A percentile compares a stretch with the other conserved stretches of the same genome.
phyloP scores from a whole-genome alignment of 2,113 vertebrate species.

The Corydoras sp. region DNA sequence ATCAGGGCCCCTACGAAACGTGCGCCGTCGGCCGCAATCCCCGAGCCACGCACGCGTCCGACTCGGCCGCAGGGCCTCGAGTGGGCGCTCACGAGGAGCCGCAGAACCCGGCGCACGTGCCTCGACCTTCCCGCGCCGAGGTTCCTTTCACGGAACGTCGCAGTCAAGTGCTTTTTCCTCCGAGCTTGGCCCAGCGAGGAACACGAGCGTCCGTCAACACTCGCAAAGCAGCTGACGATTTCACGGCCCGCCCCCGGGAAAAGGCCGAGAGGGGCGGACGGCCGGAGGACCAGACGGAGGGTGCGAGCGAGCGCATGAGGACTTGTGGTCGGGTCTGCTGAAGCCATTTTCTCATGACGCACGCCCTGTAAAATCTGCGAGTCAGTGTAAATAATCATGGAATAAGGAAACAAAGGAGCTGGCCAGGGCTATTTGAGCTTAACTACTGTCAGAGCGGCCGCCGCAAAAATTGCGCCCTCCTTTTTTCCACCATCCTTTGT shows the following conservation, averaged over 20 bases:
- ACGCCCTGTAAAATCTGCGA: constrained; percentile 54
- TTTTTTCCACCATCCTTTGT: constrained; percentile 53
- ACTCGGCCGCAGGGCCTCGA: constrained; percentile 34
- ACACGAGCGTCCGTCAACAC: constrained; percentile 25
- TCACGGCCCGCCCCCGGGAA: constrained; percentile 33
- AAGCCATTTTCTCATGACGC: constrained; percentile 65
- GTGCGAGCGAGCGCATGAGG: constrained; percentile 34
- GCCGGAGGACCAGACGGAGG: constrained; percentile 19
- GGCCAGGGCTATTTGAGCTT: constrained; percentile 51
- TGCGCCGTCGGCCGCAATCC: not conserved
- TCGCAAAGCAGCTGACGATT: constrained; percentile 23
- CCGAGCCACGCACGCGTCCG: constrained; percentile 8
- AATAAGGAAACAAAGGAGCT: constrained; percentile 63
- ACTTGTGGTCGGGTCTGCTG: constrained; percentile 59
- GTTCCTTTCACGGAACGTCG: constrained; percentile 22
- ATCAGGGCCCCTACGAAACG: not conserved
- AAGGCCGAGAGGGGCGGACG: constrained; percentile 27
- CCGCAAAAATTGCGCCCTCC: constrained; percentile 52
- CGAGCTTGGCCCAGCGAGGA: constrained; percentile 4
- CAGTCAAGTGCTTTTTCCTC: constrained; percentile 30
- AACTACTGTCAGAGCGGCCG: constrained; percentile 61
- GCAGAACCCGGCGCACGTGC: constrained; percentile 24
- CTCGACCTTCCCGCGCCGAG: constrained; percentile 31
- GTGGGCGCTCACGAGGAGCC: constrained; percentile 20
- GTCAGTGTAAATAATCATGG: constrained; percentile 57